Percentiles rank a stretch among this genome's conserved stretches.
phyloP scores from a whole-genome alignment of 1,140 invertebrate genomes.

The Lasioglossum baleicum region DNA sequence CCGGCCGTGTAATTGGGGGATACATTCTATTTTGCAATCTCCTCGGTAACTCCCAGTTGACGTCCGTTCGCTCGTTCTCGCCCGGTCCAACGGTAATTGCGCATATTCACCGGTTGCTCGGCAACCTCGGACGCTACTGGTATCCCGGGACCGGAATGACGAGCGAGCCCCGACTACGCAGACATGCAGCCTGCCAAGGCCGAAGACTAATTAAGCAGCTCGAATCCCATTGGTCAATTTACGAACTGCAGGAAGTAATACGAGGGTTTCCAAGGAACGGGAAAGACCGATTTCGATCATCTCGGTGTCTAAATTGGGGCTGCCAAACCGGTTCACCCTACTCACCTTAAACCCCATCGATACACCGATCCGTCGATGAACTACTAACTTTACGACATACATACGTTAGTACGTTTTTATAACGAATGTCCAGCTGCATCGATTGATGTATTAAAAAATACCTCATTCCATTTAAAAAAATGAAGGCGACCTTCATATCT shows the following conservation, averaged over 20 bases:
- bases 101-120: constrained; percentile 47
- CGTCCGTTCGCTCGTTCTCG: constrained; percentile 37
- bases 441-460: no score
- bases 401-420: no score
- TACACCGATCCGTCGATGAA: no score
- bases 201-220: neutral
- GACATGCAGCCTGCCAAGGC: neutral
- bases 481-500: no score
- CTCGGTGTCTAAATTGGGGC: no score
- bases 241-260: neutral
- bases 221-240: neutral
- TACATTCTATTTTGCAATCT: constrained; percentile 46
- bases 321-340: no score
- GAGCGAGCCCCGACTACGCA: neutral
- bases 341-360: no score
- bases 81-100: constrained; percentile 39
- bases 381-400: no score
- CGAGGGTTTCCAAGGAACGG: no score
- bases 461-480: no score
- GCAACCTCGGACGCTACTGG: constrained; percentile 35
- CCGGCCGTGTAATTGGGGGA: constrained; percentile 38
- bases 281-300: no score
- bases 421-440: no score
- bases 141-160: constrained; percentile 25
- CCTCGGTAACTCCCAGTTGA: constrained; percentile 31